phyloP scores from a whole-genome alignment of 2,113 vertebrate species.

The Alouatta palliata region DNA sequence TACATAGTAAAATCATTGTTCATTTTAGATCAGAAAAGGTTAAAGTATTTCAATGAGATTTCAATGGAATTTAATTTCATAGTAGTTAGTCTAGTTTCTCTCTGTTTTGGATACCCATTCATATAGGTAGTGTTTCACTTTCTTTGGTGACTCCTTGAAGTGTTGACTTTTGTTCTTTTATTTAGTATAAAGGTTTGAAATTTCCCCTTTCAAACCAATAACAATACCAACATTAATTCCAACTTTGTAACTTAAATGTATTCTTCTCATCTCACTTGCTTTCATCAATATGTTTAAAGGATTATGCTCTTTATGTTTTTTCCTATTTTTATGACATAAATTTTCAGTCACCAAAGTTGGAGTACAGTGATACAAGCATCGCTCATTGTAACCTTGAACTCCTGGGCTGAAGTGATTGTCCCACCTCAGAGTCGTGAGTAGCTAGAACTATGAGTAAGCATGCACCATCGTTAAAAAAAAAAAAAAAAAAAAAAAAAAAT shows the following conservation, averaged over 20 bases:
- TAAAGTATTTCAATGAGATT: not conserved
- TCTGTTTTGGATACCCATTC: not conserved
- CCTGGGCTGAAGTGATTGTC: too few relatives aligned
- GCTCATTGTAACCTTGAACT: too few relatives aligned
- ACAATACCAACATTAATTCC: not conserved
- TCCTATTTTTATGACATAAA: too few relatives aligned
- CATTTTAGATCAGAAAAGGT: slow-evolving; percentile 15
- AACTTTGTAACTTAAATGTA: not conserved
- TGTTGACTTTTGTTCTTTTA: not conserved
- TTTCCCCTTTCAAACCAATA: not conserved
- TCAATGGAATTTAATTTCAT: not conserved
- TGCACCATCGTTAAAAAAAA: too few relatives aligned
- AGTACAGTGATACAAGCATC: too few relatives aligned
- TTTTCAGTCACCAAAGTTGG: too few relatives aligned
- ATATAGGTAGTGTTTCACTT: not conserved
- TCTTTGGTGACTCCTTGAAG: not conserved
- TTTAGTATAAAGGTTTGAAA: not conserved
- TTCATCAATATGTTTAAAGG: not conserved
- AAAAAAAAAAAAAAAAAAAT: too few relatives aligned
- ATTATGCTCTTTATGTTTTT: not conserved
- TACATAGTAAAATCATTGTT: not conserved
- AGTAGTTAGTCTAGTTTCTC: not conserved
- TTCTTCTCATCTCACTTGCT: not conserved
- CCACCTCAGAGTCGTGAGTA: too few relatives aligned
- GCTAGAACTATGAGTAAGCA: too few relatives aligned